phyloP scores from a whole-genome alignment of 2,888 invertebrate genomes.

The Polyommatus iphigenia region DNA sequence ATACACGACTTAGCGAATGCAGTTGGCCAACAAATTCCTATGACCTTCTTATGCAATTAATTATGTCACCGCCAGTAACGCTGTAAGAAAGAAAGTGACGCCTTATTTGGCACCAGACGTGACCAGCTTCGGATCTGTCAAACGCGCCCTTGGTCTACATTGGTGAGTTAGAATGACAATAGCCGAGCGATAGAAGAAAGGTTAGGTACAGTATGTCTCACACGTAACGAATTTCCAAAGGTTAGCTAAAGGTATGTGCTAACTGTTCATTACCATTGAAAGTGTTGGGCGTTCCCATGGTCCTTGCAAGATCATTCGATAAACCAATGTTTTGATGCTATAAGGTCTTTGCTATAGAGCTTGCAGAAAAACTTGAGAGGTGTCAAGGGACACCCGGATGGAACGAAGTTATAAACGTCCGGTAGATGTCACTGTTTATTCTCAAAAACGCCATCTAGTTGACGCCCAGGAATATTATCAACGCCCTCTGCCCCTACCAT shows the following conservation, averaged over 20 bases:
- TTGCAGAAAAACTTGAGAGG: too few relatives aligned
- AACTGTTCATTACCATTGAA: conserved; percentile 10
- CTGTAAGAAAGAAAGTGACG: conserved; percentile 71
- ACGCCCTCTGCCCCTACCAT: too few relatives aligned
- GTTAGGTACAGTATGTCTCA: not conserved
- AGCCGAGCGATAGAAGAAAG: conserved; percentile 1
- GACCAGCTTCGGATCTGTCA: conserved; percentile 52
- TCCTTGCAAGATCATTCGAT: not conserved
- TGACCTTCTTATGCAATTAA: conserved; percentile 51
- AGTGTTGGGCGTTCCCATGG: not conserved
- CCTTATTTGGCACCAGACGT: conserved; percentile 64
- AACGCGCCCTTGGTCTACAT: conserved; percentile 9
- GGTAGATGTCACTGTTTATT: too few relatives aligned
- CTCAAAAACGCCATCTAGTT: too few relatives aligned
- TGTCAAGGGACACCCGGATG: too few relatives aligned
- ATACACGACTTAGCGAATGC: not conserved
- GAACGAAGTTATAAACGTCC: too few relatives aligned
- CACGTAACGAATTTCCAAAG: conserved; percentile 15
- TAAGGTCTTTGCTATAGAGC: too few relatives aligned
- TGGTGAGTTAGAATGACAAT: not conserved
- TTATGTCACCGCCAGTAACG: conserved; percentile 55
- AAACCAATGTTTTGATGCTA: not conserved
- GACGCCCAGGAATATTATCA: too few relatives aligned
- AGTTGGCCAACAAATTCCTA: not conserved
- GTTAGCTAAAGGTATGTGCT: conserved; percentile 10